Base-by-base conservation (phyloP, 2,888 invertebrate species). In the Drosophila subsilvestris region DNA sequence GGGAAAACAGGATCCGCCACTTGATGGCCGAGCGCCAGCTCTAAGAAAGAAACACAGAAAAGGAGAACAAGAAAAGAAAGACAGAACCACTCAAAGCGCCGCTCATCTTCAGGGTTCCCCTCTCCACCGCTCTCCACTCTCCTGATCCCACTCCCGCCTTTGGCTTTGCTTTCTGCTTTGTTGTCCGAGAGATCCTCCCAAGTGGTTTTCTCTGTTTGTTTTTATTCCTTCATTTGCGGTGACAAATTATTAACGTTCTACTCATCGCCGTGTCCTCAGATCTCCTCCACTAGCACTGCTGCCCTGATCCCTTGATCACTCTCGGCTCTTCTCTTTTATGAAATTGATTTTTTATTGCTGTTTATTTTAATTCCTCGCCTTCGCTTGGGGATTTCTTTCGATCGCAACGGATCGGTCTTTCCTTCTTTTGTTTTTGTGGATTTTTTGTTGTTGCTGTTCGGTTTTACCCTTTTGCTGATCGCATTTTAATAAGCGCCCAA, bases 201-300 rank as follows among this genome's bases (percentile, higher is more conserved):
- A 88, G 89, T 89, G 88, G 86, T 86, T 85, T 86, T 86, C 85
- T 85, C 85, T 86, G 89, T 86, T 86, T 86, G 85, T 86, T 86
- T 86, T 86, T 87, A 80, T 87, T 88, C 89, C 82, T 88, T 78
- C 76, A 75, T 81, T 81, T 87, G 78, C 78, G 81, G 88, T 90
- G 91, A 91, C 91, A 91, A 91, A 91, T 91, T 91, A 91, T 89
- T 90, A 90, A 90, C 87, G 90, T 88, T 88, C 83, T 75, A 74
- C 82, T 70, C 63, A 51, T 58, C 50, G 45, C 66, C 50, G 27
- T 56, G 37, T 55, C 67, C 55, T 51, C 61, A 25, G 53, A 50
- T 37, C 37, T 37, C 7, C 48, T 22, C 47, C 32, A 45, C 49
- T 63, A 59, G 69, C 73, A 22, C 25, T 10, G 20, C 25, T 10